These are phyloP conservation scores for Gymnothorax javanicus DNA, from an alignment of 2,797 vertebrate species.

Conservation along the genomic window DNA sequence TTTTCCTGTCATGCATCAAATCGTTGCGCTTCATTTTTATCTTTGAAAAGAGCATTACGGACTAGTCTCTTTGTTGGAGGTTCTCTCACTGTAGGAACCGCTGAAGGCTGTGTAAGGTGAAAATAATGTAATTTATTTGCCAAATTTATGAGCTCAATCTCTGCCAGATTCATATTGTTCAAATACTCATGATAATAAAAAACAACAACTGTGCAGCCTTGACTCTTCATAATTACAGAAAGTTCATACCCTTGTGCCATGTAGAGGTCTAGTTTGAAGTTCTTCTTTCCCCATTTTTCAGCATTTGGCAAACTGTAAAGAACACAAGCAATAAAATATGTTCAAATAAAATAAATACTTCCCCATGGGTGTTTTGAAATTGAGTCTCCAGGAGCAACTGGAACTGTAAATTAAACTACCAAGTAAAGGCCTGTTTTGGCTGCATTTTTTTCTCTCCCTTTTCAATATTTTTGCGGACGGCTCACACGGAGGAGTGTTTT, in stretches of 20 bases:
- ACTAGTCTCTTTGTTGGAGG: neutral
- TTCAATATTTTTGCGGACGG: slow-evolving; percentile 35
- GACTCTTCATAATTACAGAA: neutral
- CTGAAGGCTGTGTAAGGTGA: neutral
- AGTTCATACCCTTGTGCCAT: neutral
- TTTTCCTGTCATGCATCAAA: neutral
- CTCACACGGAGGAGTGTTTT: slow-evolving; percentile 42
- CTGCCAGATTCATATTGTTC: neutral
- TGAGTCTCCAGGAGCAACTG: slow-evolving; percentile 63
- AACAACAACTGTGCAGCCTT: neutral
- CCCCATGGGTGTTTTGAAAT: slow-evolving; percentile 42
- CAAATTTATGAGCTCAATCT: neutral
- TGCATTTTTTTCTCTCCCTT: slow-evolving; percentile 58
- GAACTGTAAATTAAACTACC: slow-evolving; percentile 63
- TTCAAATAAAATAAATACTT: slow-evolving; percentile 28
- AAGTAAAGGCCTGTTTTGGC: slow-evolving; percentile 66
- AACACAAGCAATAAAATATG: slow-evolving; percentile 22
- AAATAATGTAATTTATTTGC: neutral
- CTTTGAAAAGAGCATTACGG: neutral
- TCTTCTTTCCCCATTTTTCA: slow-evolving; percentile 9
- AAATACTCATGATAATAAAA: neutral
- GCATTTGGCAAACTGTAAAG: slow-evolving; percentile 19
- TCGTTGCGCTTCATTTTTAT: neutral
- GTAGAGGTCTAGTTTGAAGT: neutral
- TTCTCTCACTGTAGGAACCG: neutral